phyloP scores from a whole-genome alignment of 2,113 vertebrate genomes.

The Oncorhynchus nerka region DNA sequence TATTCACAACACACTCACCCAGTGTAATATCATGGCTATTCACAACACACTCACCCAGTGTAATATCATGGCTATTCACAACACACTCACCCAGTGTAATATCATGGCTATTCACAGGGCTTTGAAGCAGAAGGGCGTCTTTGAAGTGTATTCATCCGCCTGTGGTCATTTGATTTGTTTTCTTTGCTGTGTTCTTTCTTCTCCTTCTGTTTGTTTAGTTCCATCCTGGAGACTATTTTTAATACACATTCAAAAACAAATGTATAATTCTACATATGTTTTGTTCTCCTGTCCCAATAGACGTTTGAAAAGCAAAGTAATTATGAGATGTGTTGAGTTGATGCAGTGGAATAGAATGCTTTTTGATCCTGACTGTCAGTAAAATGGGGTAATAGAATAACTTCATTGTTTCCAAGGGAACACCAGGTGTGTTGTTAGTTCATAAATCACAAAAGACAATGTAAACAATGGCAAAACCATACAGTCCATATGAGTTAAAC shows the following conservation, averaged over 20 bases:
- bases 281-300: too few relatives aligned
- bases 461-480: too few relatives aligned
- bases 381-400: too few relatives aligned
- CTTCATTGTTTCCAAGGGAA: too few relatives aligned
- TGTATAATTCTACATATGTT: background rate
- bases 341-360: too few relatives aligned
- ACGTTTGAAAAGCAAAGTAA: too few relatives aligned
- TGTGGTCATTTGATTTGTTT: constrained; percentile 57
- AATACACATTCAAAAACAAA: background rate
- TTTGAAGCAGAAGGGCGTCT: constrained; percentile 55
- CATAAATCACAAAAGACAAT: too few relatives aligned
- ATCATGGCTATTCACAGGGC: constrained; percentile 45
- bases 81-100: constrained; percentile 8
- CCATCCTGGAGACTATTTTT: constrained; percentile 24
- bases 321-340: too few relatives aligned
- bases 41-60: constrained; percentile 2
- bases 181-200: constrained; percentile 12
- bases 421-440: too few relatives aligned
- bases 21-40: constrained; percentile 45
- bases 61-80: constrained; percentile 44
- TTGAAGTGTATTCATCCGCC: constrained; percentile 58
- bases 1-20: constrained; percentile 22
- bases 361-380: too few relatives aligned
- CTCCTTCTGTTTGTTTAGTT: constrained; percentile 41
- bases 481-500: too few relatives aligned